Base-by-base conservation (phyloP, 2,797 vertebrate genomes). In the Danio choprae region DNA sequence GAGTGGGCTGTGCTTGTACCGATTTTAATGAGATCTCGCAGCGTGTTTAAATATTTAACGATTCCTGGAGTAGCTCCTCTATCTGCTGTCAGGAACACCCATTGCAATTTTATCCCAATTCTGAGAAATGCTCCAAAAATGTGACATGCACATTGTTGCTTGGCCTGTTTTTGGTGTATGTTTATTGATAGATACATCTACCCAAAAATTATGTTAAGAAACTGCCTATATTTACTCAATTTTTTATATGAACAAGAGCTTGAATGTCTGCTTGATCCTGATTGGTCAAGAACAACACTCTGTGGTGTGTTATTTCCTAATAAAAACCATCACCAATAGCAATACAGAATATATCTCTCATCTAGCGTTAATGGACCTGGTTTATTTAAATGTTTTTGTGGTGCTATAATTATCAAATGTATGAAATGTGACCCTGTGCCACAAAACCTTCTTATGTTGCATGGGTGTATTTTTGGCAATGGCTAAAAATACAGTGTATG, bases 31-130 rank as follows among this genome's bases (percentile, higher is more conserved):
- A 94, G 92, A 93, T 94, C 90, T 92, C 90, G 88, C 92, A 90
- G 91, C 85, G 87, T 93, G 90, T 94, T 94, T 93, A 94, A 94
- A 94, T 94, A 94, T 94, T 94, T 92, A 94, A 92, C 92, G 79
- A 84, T 92, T 93, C 90, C 90, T 91, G 89, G 89, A 91, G 90
- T 89, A 91, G 89, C 87, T 89, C 91, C 89, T 81, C 87, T 88
- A 87, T 87, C 90, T 87, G 89, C 89, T 91, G 87, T 88, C 89
- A 90, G 90, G 87, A 90, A 90, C 89, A 82, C 62, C 86, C 84
- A 83, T 86, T 79, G 89, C 89, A 85, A 84, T 88, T 90, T 86
- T 69, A 75, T 83, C 87, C 77, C 73, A 80, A 67, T 84, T 86
- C 71, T 5, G 8, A 85, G 86, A 88, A 88, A 89, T 80, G 82